Evolutionary conservation across 2,888 invertebrate species (phyloP), one percentile per base, ranked within the genome.

Genomic region (Cataglyphis livida): DNA sequence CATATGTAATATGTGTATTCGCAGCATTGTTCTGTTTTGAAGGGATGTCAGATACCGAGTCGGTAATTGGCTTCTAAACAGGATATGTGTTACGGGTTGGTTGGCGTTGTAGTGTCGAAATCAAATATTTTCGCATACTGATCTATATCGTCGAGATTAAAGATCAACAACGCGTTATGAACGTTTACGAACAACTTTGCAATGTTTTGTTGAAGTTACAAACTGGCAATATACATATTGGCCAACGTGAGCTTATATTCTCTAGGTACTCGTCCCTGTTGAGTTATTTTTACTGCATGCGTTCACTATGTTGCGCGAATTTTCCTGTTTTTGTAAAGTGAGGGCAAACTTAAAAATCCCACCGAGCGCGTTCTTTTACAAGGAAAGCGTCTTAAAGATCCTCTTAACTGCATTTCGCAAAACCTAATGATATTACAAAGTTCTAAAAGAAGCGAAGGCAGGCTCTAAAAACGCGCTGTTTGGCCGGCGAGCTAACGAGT

Each of bases 361-460:
- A 32, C 12, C 44, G 78, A 41, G 41, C 54, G 28, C 71, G 44
- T 12, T 78, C 44, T 25, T 79, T 59, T 79, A 73, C 59, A 79
- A 78, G 78, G 21, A 73, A 71, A 79, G 78, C 70, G 44, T 70
- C 32, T 70, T 78, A 78, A 78, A 78, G 71, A 70, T 70, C 78
- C 44, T 51, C 48, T 79, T 79, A 79, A 79, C 73, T 79, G 59
- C 35, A 44, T 79, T 79, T 73, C 78, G 73, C 35, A 73, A 79
- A 71, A 79, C 32, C 44, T 78, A 78, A 78, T 73, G 78, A 79
- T 79, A 79, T 79, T 79, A 79, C 21, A 32, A 65, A 81, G 76
- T 81, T 79, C 44, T 62, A 44, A 44, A 64, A 65, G 54, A 78
- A 65, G 65, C 54, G 81, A 38, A 61, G 51, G 32, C 32, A n/a